These are phyloP conservation scores for Pteronotus mesoamericanus DNA, from an alignment of 2,797 vertebrate genomes.

Conservation along the genomic window DNA sequence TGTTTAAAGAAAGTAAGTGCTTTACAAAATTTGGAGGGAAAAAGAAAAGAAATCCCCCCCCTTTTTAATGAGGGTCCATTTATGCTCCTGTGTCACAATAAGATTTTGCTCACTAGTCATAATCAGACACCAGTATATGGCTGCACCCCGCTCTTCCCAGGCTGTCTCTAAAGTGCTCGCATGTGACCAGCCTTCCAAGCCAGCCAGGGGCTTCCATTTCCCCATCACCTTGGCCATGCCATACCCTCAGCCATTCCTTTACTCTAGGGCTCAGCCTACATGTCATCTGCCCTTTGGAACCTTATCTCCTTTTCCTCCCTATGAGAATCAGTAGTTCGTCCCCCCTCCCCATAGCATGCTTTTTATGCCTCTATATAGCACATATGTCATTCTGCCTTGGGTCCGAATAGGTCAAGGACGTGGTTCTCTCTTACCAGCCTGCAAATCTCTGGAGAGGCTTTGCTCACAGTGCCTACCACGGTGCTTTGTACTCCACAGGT, in stretches of 20 bases:
- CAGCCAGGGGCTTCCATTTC: neutral
- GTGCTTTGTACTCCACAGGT: neutral
- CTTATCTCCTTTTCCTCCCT: neutral
- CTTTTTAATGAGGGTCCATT: neutral
- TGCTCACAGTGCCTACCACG: too few relatives aligned
- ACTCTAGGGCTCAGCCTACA: neutral
- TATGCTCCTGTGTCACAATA: neutral
- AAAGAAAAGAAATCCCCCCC: neutral
- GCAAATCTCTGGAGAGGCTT: neutral
- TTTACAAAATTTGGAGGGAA: neutral
- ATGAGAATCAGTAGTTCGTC: neutral
- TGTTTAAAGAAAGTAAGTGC: neutral
- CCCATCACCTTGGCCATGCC: neutral
- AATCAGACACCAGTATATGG: neutral
- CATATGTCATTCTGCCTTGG: neutral
- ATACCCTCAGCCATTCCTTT: neutral
- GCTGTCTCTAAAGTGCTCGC: neutral
- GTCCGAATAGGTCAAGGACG: too few relatives aligned
- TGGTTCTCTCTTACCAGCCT: neutral
- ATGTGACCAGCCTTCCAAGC: neutral
- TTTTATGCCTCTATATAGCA: neutral
- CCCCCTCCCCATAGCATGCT: neutral
- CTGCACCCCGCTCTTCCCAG: neutral
- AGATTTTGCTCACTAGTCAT: neutral
- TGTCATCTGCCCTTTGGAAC: neutral